Conservation (phyloP, 2,888 invertebrate genomes). For the Sphinx pinastri region DNA sequence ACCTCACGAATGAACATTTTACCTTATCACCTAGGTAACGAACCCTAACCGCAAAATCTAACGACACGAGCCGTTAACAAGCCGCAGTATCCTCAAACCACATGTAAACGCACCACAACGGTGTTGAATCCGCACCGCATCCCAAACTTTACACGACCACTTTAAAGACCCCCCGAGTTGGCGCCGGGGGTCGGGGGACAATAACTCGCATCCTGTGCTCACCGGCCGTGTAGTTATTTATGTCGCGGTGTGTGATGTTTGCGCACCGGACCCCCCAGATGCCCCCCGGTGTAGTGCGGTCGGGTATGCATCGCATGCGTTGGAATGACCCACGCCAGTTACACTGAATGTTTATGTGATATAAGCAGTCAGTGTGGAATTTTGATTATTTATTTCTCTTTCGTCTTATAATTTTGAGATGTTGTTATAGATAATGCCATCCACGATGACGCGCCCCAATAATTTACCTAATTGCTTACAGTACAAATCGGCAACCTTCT, state of each 20-base stretch:
- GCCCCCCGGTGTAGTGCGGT: conserved; percentile 21
- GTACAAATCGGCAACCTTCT: too few relatives aligned
- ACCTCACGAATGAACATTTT: too few relatives aligned
- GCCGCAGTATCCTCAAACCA: background rate
- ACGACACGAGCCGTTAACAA: background rate
- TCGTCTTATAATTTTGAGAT: too few relatives aligned
- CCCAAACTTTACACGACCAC: background rate
- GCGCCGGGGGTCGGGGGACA: conserved; percentile 41
- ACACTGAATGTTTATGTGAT: background rate
- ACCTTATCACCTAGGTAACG: background rate
- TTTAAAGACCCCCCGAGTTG: conserved; percentile 12
- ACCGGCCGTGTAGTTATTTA: conserved; percentile 66
- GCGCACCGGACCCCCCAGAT: conserved; percentile 30
- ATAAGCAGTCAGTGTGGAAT: background rate
- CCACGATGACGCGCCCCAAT: too few relatives aligned
- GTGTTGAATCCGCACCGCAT: background rate
- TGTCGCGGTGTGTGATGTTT: conserved; percentile 47
- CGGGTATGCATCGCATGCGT: background rate
- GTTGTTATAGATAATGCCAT: too few relatives aligned
- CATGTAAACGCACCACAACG: background rate
- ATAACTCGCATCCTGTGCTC: conserved; percentile 57
- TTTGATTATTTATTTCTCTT: too few relatives aligned
- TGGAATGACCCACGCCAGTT: background rate
- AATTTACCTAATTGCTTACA: too few relatives aligned
- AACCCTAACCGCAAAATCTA: background rate